Percentiles rank a stretch among this genome's conserved stretches.
phyloP scores from a whole-genome alignment of 1,140 invertebrate genomes.

The Drosophila cardini region DNA sequence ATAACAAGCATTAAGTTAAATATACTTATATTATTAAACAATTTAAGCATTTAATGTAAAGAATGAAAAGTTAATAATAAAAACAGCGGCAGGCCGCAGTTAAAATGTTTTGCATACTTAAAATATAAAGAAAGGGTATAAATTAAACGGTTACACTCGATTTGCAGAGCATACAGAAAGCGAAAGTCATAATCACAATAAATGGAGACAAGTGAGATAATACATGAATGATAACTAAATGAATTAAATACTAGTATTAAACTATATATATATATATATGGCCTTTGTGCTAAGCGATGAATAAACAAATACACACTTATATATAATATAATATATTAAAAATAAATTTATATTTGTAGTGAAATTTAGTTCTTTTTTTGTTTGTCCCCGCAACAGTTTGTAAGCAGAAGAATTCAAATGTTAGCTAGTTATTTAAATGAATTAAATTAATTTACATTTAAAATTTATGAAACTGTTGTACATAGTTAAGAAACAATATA shows the following conservation, averaged over 20 bases:
- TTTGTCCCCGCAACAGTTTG: constrained; percentile 63
- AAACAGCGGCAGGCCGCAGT: constrained; percentile 70
- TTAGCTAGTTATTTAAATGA: constrained; percentile 82
- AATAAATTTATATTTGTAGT: constrained; percentile 60
- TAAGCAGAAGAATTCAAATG: constrained; percentile 61
- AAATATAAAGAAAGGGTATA: constrained; percentile 10
- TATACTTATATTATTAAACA: constrained; percentile 29
- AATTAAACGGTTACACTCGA: background rate
- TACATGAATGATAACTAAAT: constrained; percentile 31
- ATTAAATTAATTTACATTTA: constrained; percentile 60
- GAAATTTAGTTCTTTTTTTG: constrained; percentile 69
- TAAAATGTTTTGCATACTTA: constrained; percentile 52
- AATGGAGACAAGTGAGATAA: constrained; percentile 4
- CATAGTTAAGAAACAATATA: constrained; percentile 67
- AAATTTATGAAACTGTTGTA: constrained; percentile 80
- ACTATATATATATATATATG: constrained; percentile 44
- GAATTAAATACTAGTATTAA: constrained; percentile 17
- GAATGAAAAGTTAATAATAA: constrained; percentile 11
- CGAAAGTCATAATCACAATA: constrained; percentile 18
- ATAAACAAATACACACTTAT: constrained; percentile 8
- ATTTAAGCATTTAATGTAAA: constrained; percentile 73
- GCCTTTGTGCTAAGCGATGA: constrained; percentile 45
- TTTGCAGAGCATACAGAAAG: constrained; percentile 39
- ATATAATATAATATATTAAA: constrained; percentile 9
- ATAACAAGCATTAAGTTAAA: constrained; percentile 38